Evolutionary conservation across 1,140 invertebrate species (phyloP).

Genomic region (Orius insidiosus): DNA sequence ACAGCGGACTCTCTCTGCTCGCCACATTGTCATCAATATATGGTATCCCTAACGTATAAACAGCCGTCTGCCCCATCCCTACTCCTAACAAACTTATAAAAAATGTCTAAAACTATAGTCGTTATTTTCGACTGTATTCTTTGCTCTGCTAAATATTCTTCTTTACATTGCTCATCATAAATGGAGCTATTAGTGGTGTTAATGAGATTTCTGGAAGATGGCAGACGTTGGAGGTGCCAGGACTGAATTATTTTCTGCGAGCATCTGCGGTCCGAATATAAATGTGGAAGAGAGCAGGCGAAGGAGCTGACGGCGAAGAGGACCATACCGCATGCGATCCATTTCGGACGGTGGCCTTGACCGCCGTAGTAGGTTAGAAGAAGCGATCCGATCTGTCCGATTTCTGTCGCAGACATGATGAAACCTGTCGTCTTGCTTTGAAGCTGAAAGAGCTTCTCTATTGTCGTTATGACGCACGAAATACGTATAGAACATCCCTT

Average conservation of each 20-base stretch:
- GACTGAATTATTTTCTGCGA: conserved; percentile 41
- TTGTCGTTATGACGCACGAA: conserved; percentile 93
- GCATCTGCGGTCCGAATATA: conserved; percentile 54
- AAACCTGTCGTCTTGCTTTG: conserved; percentile 87
- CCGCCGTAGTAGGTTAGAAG: conserved; percentile 86
- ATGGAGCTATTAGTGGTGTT: not conserved
- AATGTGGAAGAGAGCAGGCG: conserved; percentile 68
- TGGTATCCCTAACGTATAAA: conserved; percentile 83
- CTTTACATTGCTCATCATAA: conserved; percentile 26
- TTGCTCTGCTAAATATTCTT: conserved; percentile 37
- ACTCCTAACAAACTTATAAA: conserved; percentile 72
- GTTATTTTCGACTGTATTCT: conserved; percentile 55
- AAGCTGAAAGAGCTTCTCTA: conserved; percentile 91
- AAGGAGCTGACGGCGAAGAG: conserved; percentile 75
- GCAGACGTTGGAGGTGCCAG: conserved; percentile 22
- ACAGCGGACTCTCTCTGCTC: conserved; percentile 78
- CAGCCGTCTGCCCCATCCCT: conserved; percentile 82
- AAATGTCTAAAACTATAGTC: conserved; percentile 65
- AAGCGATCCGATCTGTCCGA: conserved; percentile 79
- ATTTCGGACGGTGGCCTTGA: conserved; percentile 82
- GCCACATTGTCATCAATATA: conserved; percentile 90
- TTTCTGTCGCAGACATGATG: conserved; percentile 84
- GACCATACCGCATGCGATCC: conserved; percentile 88
- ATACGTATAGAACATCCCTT: conserved; percentile 90
- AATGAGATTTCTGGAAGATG: conserved; percentile 5